Evolutionary conservation across 1,140 invertebrate genomes (phyloP).

Genomic region (Chymomyza costata): DNA sequence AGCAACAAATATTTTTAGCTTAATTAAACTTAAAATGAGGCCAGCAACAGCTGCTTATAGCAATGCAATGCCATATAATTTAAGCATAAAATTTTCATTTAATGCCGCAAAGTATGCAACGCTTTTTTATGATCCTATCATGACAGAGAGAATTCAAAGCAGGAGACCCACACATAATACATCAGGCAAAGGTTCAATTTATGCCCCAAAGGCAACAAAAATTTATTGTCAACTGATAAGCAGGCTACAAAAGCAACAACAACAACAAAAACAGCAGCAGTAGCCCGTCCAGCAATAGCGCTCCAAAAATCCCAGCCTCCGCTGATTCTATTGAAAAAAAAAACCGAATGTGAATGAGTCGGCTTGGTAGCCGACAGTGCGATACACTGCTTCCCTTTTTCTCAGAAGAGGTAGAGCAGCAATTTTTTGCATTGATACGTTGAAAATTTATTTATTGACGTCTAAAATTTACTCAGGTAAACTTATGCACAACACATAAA

Average conservation of each 20-base stretch:
- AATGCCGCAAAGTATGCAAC: slow-evolving; percentile 64
- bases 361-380: no score
- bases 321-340: slow-evolving; percentile 48
- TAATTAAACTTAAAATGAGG: slow-evolving; percentile 66
- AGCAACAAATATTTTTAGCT: slow-evolving; percentile 69
- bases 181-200: slow-evolving; percentile 64
- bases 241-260: slow-evolving; percentile 57
- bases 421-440: no score
- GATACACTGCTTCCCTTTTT: no score
- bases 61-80: slow-evolving; percentile 62
- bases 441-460: no score
- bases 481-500: no score
- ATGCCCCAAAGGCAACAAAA: slow-evolving; percentile 68
- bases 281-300: no score
- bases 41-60: slow-evolving; percentile 38
- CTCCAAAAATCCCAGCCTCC: no score
- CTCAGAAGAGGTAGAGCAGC: no score
- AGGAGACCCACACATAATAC: no score
- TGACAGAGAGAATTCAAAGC: no score
- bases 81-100: slow-evolving; percentile 63
- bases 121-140: slow-evolving; percentile 39
- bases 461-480: no score
- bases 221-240: slow-evolving; percentile 72
- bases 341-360: slow-evolving; percentile 6
- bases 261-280: slow-evolving; percentile 32